Evolutionary conservation across 2,888 invertebrate species (phyloP).

Genomic region (Sinhomidia bicolor): DNA sequence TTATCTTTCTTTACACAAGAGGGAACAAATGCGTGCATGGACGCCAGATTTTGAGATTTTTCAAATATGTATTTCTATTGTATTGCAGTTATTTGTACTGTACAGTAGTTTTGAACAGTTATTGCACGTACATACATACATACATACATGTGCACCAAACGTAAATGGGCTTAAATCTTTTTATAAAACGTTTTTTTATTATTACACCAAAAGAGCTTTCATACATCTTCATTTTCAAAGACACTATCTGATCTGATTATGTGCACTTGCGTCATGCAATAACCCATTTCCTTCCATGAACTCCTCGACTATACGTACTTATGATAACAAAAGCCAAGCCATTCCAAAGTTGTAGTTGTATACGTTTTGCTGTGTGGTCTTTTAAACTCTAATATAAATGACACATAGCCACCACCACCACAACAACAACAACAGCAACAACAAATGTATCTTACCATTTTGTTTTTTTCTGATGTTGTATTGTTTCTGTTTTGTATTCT

Average conservation of each 20-base stretch:
- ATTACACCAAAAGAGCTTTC: background rate
- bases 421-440: background rate
- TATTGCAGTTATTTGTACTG: background rate
- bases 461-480: background rate
- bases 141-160: background rate
- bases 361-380: conserved; percentile 62
- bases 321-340: too few species aligned
- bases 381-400: background rate
- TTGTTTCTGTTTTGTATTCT: background rate
- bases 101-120: background rate
- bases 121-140: background rate
- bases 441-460: background rate
- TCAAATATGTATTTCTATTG: conserved; percentile 18
- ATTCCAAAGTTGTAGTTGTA: too few species aligned
- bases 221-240: conserved; percentile 60
- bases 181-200: background rate
- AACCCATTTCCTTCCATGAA: conserved; percentile 56
- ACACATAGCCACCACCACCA: background rate
- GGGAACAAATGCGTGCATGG: background rate
- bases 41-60: conserved; percentile 33
- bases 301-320: too few species aligned
- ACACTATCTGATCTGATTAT: conserved; percentile 65
- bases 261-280: conserved; percentile 28
- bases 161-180: background rate
- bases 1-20: background rate